These are phyloP conservation scores for Herpailurus yagouaroundi DNA, from an alignment of 2,113 vertebrate species.

Conservation along the genomic window DNA sequence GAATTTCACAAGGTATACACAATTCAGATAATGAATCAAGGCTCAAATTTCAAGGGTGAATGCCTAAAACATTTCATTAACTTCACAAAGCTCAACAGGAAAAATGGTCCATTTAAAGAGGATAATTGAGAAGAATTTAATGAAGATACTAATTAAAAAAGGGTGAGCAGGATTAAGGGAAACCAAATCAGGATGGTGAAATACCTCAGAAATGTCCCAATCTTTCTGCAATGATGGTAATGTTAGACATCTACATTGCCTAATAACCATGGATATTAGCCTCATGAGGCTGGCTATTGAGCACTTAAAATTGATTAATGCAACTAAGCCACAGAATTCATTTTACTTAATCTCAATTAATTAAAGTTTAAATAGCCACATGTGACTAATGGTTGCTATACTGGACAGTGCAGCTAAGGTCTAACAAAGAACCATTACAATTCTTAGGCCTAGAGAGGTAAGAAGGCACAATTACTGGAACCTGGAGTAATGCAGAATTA, in stretches of 20 bases:
- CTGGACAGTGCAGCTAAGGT: background rate
- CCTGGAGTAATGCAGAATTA: background rate
- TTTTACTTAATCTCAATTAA: slow-evolving; percentile 24
- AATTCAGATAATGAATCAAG: slow-evolving; percentile 46
- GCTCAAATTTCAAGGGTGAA: slow-evolving; percentile 21
- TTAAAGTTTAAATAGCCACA: background rate
- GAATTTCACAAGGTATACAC: background rate
- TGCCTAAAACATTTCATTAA: background rate
- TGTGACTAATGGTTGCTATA: background rate
- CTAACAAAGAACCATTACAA: background rate
- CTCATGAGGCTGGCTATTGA: background rate
- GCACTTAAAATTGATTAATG: slow-evolving; percentile 1
- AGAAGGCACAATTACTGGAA: slow-evolving; percentile 1
- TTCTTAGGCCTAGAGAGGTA: background rate
- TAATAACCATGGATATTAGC: background rate
- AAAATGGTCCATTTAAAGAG: slow-evolving; percentile 4
- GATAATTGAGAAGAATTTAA: background rate
- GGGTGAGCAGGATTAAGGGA: background rate
- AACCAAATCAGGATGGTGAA: slow-evolving; percentile 24
- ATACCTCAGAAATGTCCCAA: background rate
- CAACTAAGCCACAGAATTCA: background rate
- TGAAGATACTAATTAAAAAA: background rate
- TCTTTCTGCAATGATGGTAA: slow-evolving; percentile 6
- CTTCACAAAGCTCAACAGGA: background rate
- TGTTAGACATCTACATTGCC: background rate